Percentiles rank a stretch among this genome's conserved stretches.
phyloP scores from a whole-genome alignment of 2,888 invertebrate species.

The Hirtodrosophila trivittata region DNA sequence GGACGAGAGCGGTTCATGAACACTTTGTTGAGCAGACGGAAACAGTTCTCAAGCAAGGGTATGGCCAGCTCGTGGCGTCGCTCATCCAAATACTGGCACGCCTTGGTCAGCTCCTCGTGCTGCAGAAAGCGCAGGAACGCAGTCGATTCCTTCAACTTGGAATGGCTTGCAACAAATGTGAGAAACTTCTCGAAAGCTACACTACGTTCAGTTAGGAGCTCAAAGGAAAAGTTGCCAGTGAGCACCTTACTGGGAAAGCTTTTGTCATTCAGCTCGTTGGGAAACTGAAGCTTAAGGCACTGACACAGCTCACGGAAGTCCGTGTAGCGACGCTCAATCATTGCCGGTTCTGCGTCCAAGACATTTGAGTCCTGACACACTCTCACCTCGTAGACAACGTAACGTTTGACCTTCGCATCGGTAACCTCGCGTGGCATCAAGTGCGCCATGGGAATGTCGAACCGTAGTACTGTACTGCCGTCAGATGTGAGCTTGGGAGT shows the following conservation, averaged over 20 bases:
- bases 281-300: slow-evolving; percentile 86
- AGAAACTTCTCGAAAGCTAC: slow-evolving; percentile 87
- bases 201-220: slow-evolving; percentile 87
- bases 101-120: slow-evolving; percentile 87
- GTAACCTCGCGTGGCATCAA: slow-evolving; percentile 87
- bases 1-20: slow-evolving; percentile 88
- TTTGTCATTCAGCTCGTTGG: slow-evolving; percentile 85
- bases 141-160: slow-evolving; percentile 86
- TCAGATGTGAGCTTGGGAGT: slow-evolving; percentile 68
- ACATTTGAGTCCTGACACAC: slow-evolving; percentile 85
- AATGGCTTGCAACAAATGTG: slow-evolving; percentile 85
- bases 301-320: slow-evolving; percentile 88
- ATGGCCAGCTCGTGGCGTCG: slow-evolving; percentile 87
- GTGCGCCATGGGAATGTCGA: slow-evolving; percentile 88
- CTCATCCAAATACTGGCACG: slow-evolving; percentile 86
- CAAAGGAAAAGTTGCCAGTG: slow-evolving; percentile 89
- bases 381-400: slow-evolving; percentile 88
- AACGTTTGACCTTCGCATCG: slow-evolving; percentile 85
- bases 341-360: slow-evolving; percentile 86
- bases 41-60: slow-evolving; percentile 88
- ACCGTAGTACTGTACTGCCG: slow-evolving; percentile 81
- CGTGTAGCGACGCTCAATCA: slow-evolving; percentile 89
- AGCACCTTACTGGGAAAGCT: slow-evolving; percentile 89
- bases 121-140: slow-evolving; percentile 87
- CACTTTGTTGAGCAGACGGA: slow-evolving; percentile 87